Percentiles rank a stretch among this genome's conserved stretches.
phyloP scores from a whole-genome alignment of 2,113 vertebrate species.

The Albula glossodonta region DNA sequence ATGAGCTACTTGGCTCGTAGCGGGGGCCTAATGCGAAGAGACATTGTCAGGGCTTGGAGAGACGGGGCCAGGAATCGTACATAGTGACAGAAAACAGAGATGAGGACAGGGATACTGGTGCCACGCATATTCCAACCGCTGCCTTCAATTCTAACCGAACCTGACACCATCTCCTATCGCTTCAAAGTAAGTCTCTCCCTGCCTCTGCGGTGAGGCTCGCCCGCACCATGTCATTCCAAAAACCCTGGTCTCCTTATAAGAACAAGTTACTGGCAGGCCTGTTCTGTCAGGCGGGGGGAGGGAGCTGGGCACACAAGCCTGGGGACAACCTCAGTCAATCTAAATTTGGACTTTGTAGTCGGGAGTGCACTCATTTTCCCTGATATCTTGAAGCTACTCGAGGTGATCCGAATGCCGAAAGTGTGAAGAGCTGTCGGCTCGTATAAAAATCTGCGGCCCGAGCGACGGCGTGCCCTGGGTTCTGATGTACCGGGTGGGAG shows the following conservation, averaged over 20 bases:
- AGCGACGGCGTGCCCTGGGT: conserved; percentile 42
- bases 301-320: conserved; percentile 63
- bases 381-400: conserved; percentile 76
- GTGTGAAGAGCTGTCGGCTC: conserved; percentile 87
- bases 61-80: conserved; percentile 82
- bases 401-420: conserved; percentile 84
- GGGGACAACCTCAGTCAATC: conserved; percentile 87
- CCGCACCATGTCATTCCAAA: conserved; percentile 77
- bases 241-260: conserved; percentile 66
- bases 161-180: conserved; percentile 85
- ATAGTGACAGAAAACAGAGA: conserved; percentile 97
- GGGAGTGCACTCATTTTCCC: conserved; percentile 74
- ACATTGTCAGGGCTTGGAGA: conserved; percentile 84
- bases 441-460: conserved; percentile 76
- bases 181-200: conserved; percentile 68
- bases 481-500: conserved; percentile 40
- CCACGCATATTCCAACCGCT: conserved; percentile 84
- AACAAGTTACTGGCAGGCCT: conserved; percentile 77
- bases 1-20: conserved; percentile 72
- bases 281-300: conserved; percentile 66
- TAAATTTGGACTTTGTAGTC: conserved; percentile 84
- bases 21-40: conserved; percentile 92
- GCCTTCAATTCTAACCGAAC: conserved; percentile 83
- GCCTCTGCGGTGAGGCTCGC: conserved; percentile 62
- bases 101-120: conserved; percentile 88